Conservation (phyloP, 2,888 invertebrate genomes). For the Chromoteleia sp. region DNA sequence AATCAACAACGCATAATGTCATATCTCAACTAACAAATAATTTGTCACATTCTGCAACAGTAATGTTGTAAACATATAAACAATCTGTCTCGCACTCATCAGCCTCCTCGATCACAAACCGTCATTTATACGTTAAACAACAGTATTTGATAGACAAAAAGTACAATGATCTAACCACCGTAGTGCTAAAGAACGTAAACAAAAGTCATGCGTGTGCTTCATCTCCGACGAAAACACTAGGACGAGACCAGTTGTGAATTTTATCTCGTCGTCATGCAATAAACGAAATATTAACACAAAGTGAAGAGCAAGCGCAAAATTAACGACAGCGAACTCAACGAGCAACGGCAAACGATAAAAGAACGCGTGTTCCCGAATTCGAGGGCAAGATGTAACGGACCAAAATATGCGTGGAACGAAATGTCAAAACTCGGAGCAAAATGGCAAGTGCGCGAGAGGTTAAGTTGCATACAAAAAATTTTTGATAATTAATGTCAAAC, state of each 20-base stretch:
- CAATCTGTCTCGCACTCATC: neutral
- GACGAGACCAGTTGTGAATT: conserved; percentile 65
- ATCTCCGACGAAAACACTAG: neutral
- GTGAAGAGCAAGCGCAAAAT: neutral
- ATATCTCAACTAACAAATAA: conserved; percentile 77
- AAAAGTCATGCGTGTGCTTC: conserved; percentile 17
- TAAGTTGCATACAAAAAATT: conserved; percentile 58
- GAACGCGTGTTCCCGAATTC: no score
- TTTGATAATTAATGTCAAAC: conserved; percentile 48
- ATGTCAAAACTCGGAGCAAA: conserved; percentile 73
- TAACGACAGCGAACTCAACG: neutral
- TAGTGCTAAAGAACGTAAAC: conserved; percentile 17
- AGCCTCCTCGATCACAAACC: neutral
- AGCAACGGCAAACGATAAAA: no score
- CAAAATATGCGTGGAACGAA: conserved; percentile 69
- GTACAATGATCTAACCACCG: no score
- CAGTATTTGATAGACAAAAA: neutral
- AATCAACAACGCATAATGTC: conserved; percentile 77
- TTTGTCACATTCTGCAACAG: conserved; percentile 77
- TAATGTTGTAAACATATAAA: conserved; percentile 7
- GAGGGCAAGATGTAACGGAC: conserved; percentile 3
- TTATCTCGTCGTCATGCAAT: conserved; percentile 71
- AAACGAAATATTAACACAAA: neutral
- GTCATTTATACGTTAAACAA: neutral
- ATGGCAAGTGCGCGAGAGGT: conserved; percentile 74